Base-by-base conservation (phyloP, 2,888 invertebrate species). In the Eupithecia vulgata region DNA sequence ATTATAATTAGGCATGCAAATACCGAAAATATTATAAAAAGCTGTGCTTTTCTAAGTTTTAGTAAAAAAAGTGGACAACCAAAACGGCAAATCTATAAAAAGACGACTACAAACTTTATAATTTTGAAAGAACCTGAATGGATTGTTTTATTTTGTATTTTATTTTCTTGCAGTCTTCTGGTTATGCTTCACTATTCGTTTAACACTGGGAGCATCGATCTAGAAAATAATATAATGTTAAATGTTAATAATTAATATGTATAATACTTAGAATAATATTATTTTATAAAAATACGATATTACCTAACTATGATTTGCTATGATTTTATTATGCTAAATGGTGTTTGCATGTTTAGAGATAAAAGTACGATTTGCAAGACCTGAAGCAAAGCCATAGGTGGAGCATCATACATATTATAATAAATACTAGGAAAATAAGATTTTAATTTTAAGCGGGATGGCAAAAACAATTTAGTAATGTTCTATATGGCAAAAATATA, bases 161-260 rank as follows among this genome's bases (percentile, higher is more conserved):
- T 69, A 75, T 89, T 89, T 88, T 88, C 90, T 91, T 90, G 93
- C 94, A 94, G 94, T 93, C 94, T 93, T 94, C 93, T 90, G 80
- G 85, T 85, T 90, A 92, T 92, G 88, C 93, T 92, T 90, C 94
- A 90, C 95, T 96, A 97, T 96, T 97, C 97, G 94, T 95, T 97
- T 96, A 97, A 95, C 92, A 97, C 96, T 87, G 97, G 97, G 95
- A 97, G 96, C 95, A 97, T 96, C 94, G 97, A 97, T 96, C 97
- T 95, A 95, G 92, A 95, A 94, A 77, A 70, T 70, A 75, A 74
- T 75, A 65, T 72, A 37, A 52, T n/a, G 57, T 75, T 75, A 52
- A 52, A 52, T 10, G 21, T 52, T n/a, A 37, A 30, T 45, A 35
- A 21, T 45, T 25, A 65, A 34, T 12, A 35, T 52, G n/a, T n/a